phyloP scores from a whole-genome alignment of 2,113 vertebrate species.

The Suncus etruscus region DNA sequence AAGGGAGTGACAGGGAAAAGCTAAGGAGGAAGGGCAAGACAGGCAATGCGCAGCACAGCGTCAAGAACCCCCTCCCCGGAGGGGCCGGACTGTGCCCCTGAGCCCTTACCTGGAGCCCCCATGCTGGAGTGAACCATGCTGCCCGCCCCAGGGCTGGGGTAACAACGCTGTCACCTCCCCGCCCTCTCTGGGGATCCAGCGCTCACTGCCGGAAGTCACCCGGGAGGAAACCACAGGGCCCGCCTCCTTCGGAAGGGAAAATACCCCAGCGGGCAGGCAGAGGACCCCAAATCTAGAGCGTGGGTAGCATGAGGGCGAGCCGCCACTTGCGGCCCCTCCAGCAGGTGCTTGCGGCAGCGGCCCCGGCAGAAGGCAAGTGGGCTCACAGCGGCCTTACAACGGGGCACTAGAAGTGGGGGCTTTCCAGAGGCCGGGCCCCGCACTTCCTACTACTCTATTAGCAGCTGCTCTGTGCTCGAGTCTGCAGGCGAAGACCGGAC shows the following conservation, averaged over 20 bases:
- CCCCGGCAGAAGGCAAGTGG: not conserved
- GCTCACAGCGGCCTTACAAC: too few relatives aligned
- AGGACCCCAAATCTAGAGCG: constrained; percentile 45
- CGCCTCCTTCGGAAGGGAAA: constrained; percentile 80
- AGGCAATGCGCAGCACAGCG: not conserved
- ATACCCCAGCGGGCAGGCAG: constrained; percentile 68
- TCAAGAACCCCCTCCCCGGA: not conserved
- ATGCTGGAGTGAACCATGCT: constrained; percentile 81
- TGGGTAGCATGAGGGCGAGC: not conserved
- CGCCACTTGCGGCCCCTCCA: not conserved
- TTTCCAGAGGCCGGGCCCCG: not conserved
- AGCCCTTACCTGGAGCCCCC: constrained; percentile 84
- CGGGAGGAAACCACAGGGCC: constrained; percentile 83
- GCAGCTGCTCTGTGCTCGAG: not conserved
- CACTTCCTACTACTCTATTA: not conserved
- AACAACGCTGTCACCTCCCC: constrained; percentile 83
- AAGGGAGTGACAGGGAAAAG: not conserved
- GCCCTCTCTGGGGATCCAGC: constrained; percentile 77
- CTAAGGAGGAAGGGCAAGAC: not conserved
- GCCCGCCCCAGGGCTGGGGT: constrained; percentile 78
- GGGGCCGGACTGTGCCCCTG: not conserved
- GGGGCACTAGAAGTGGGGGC: not conserved
- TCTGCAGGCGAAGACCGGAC: constrained; percentile 5
- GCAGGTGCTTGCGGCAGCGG: not conserved
- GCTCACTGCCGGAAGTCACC: constrained; percentile 81